Evolutionary conservation across 2,113 vertebrate genomes (phyloP), one percentile per base, ranked within the genome.

Genomic region (Zapornia atra): DNA sequence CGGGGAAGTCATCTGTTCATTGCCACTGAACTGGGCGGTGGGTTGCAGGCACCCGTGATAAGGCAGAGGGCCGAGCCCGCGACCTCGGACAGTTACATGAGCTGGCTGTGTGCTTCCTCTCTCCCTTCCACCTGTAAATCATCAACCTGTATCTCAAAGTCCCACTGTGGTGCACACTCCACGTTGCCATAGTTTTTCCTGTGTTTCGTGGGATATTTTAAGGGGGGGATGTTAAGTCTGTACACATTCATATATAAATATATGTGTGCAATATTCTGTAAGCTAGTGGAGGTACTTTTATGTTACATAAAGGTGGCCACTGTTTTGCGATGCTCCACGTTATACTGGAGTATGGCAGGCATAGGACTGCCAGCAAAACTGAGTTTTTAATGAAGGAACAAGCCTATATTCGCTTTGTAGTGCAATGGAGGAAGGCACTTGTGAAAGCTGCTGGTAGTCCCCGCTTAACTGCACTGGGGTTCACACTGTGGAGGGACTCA

Each of bases 21-120:
- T 10, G 10, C 51, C 38, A 6, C 31, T 29, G 19, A 22, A 4
- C 7, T n/a, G 13, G 44, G 28, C 42, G 25, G 21, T 4, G 31
- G n/a, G 12, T n/a, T 7, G 7, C 42, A 29, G 51, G 31, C 4
- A 28, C 19, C 24, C 51, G 51, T 28, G 50, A 12, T 6, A 4
- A 20, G 36, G 61, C 34, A 3, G 53, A 15, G 51, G 40, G 24
- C 50, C 26, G 1, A 5, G 34, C 20, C 34, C 12, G 44, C 2
- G 1, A 3, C 40, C 34, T 9, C 21, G 16, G 10, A 3, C 4
- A 20, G 16, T 28, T 13, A 3, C 2, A 38, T 2, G 14, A 5
- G 0, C 12, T 9, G 65, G 61, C 73, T 2, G 0, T 3, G 13
- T 12, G 78, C 66, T 88, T 48, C 56, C 3, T 48, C 34, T 12